Conservation (phyloP, 2,113 vertebrate genomes). For the Bubo scandiacus region DNA sequence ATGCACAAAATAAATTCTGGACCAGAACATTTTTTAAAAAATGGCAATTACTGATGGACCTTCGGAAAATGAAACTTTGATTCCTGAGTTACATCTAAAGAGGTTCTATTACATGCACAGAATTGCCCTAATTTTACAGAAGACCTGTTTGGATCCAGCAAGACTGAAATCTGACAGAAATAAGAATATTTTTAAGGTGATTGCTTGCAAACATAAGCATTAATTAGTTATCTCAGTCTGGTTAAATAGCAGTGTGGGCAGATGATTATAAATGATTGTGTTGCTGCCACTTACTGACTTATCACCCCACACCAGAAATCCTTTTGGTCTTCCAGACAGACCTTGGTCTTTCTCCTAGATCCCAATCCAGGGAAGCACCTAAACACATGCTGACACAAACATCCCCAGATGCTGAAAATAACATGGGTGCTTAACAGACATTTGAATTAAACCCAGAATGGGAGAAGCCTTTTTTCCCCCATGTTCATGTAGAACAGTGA, state of each 20-base stretch:
- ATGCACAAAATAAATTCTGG: neutral
- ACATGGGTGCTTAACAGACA: neutral
- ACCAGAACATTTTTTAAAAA: neutral
- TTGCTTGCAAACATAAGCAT: conserved; percentile 21
- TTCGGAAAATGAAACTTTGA: neutral
- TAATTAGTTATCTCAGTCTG: conserved; percentile 25
- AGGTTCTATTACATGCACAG: neutral
- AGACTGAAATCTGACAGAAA: neutral
- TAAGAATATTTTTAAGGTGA: neutral
- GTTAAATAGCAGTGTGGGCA: neutral
- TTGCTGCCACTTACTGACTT: neutral
- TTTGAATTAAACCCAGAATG: neutral
- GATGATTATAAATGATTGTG: neutral
- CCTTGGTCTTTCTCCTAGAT: neutral
- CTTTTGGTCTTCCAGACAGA: neutral
- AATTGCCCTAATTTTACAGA: neutral
- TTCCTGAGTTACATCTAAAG: neutral
- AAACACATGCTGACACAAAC: neutral
- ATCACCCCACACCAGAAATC: neutral
- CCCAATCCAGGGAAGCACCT: neutral
- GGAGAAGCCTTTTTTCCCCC: neutral
- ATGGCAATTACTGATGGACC: neutral
- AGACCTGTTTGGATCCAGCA: neutral
- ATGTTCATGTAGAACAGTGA: neutral
- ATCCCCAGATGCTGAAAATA: neutral